These are phyloP conservation scores for Stegana nigrithorax DNA, from an alignment of 2,888 invertebrate genomes.

Conservation along the genomic window DNA sequence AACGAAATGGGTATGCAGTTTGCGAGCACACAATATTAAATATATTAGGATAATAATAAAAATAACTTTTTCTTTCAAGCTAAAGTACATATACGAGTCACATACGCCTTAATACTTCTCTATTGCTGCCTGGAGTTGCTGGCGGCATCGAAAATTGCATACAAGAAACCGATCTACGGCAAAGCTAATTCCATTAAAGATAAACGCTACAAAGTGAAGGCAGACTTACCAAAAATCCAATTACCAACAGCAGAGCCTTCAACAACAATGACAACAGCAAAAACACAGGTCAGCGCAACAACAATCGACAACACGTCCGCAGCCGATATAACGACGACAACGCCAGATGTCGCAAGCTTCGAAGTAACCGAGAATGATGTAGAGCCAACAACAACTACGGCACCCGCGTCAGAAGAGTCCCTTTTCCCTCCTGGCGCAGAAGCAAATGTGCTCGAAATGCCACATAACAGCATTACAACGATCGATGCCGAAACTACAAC, in stretches of 20 bases:
- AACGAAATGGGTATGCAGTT: not conserved
- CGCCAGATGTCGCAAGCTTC: not conserved
- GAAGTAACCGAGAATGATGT: no score
- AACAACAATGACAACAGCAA: conserved; percentile 6
- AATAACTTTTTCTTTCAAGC: no score
- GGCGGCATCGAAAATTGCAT: conserved; percentile 47
- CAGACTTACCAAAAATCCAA: not conserved
- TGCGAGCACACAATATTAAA: not conserved
- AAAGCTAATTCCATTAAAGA: conserved; percentile 46
- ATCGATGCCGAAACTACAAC: no score
- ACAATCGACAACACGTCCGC: not conserved
- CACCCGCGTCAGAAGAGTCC: no score
- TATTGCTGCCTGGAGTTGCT: conserved; percentile 19
- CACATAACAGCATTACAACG: not conserved
- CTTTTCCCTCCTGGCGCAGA: no score
- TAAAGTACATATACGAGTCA: not conserved
- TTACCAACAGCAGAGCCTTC: conserved; percentile 13
- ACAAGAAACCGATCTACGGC: conserved; percentile 52
- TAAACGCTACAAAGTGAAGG: conserved; percentile 31
- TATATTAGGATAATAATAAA: no score
- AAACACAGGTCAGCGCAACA: not conserved
- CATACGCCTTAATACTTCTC: conserved; percentile 23
- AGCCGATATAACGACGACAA: not conserved
- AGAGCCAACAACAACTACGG: no score
- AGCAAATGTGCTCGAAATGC: not conserved